Base-by-base conservation (phyloP, 2,797 vertebrate genomes). In the Thaleichthys pacificus region DNA sequence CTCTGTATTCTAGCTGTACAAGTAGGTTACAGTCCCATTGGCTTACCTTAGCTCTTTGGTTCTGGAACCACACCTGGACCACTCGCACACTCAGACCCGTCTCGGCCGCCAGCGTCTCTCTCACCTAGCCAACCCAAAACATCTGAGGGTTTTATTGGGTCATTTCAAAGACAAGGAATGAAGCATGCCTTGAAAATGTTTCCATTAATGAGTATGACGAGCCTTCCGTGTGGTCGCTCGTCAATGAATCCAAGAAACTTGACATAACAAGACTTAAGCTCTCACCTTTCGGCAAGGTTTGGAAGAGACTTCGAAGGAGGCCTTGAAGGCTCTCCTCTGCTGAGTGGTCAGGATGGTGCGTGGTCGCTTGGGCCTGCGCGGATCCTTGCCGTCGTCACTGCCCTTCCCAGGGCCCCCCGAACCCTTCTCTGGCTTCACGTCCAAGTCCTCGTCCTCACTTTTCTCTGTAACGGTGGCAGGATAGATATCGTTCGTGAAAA, bases 41-140 rank as follows among this genome's bases (percentile, higher is more conserved):
- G 61, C 87, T 88, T 69, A 97, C 96, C 95, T 98, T 98, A 74
- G 96, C 96, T 92, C 96, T 95, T 91, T 98, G 96, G 92, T 98
- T 98, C 88, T 97, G 96, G 89, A 98, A 98, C 96, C 96, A 98
- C 77, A 97, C 96, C 87, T 98, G 96, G 74, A 98, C 96, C 74
- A 98, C 96, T 5, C 96, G 94, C 8, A 98, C 96, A 0, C 93
- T 98, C 73, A 98, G 95, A 72, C 96, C 96, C 0, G 96, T 98
- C 90, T 98, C 96, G 11, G 96, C 96, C 1, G 96, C 96, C 88
- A 98, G 84, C 0, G 96, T 97, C 88, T 98, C 96, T 86, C 96
- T 95, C 80, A 98, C 96, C 96, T 98, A 80, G 76, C 35, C 54
- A 22, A n/a, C 8, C 15, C 30, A 9, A 71, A 68, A 78, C 30